Percentiles rank a stretch among this genome's conserved stretches.
phyloP scores from a whole-genome alignment of 1,140 invertebrate species.

The Branchinecta lynchi region DNA sequence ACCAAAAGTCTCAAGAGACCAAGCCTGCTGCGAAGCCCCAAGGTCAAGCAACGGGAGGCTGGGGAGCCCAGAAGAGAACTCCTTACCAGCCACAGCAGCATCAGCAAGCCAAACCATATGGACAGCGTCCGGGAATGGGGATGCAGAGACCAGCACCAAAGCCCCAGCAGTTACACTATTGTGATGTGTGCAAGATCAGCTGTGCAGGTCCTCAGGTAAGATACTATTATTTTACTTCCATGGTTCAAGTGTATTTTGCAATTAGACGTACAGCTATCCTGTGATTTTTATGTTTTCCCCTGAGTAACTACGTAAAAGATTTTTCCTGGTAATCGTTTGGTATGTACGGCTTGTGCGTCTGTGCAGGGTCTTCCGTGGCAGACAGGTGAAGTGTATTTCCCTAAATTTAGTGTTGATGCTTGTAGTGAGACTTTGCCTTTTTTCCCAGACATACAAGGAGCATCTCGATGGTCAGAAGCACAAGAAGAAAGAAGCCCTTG shows the following conservation, averaged over 20 bases:
- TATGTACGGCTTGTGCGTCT: too few species aligned
- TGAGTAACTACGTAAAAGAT: too few species aligned
- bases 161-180: conserved; percentile 81
- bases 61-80: conserved; percentile 23
- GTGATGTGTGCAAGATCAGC: conserved; percentile 94
- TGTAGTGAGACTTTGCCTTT: conserved; percentile 18
- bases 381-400: too few species aligned
- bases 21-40: conserved; percentile 19
- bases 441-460: conserved; percentile 71
- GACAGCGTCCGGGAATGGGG: conserved; percentile 35
- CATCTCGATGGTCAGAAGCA: conserved; percentile 96
- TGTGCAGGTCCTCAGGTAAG: conserved; percentile 76
- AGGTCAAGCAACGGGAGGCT: conserved; percentile 22
- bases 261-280: background rate
- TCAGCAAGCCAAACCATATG: conserved; percentile 24
- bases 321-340: too few species aligned
- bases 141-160: conserved; percentile 64
- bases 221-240: background rate
- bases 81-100: conserved; percentile 18
- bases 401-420: too few species aligned
- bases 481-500: conserved; percentile 89
- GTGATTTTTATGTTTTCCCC: too few species aligned
- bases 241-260: background rate
- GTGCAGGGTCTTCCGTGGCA: too few species aligned
- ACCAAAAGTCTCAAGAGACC: conserved; percentile 45